Percentiles rank a stretch among this genome's conserved stretches.
phyloP scores from a whole-genome alignment of 37 sponge, comb jelly and placozoan species.

The Aplysina aerophoba region DNA sequence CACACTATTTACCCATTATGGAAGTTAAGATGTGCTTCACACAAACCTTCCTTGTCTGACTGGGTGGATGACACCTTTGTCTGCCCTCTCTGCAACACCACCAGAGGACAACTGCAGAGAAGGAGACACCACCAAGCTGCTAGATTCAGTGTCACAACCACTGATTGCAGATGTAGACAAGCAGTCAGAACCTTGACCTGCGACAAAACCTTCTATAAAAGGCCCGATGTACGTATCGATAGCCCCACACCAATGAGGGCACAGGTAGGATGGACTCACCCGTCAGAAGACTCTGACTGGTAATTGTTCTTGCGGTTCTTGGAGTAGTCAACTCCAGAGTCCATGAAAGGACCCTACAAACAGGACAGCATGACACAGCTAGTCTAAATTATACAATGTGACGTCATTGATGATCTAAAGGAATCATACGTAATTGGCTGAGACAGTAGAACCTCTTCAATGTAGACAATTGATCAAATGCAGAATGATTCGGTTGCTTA shows the following conservation, averaged over 20 bases:
- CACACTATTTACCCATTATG: too few species aligned
- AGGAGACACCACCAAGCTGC: neutral
- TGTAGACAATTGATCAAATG: too few species aligned
- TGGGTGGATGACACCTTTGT: conserved; percentile 24
- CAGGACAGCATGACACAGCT: neutral
- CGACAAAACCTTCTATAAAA: too few species aligned
- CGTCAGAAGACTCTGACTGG: conserved; percentile 41
- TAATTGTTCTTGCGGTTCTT: conserved; percentile 67
- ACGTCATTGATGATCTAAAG: too few species aligned
- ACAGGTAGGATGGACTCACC: too few species aligned
- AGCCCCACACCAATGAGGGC: too few species aligned
- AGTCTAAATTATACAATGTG: neutral
- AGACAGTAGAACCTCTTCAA: too few species aligned
- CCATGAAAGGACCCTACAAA: conserved; percentile 54
- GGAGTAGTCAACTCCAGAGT: conserved; percentile 62
- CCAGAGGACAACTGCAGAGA: conserved; percentile 32
- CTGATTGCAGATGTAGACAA: too few species aligned
- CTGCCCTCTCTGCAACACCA: conserved; percentile 34
- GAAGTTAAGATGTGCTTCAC: neutral
- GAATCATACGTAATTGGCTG: conserved; percentile 19
- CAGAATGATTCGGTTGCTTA: too few species aligned
- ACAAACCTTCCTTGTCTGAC: conserved; percentile 21
- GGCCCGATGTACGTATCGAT: too few species aligned
- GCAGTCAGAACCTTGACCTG: too few species aligned
- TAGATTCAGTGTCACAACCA: too few species aligned